Conservation (phyloP, 2,797 vertebrate species). For the Protonibea diacanthus region DNA sequence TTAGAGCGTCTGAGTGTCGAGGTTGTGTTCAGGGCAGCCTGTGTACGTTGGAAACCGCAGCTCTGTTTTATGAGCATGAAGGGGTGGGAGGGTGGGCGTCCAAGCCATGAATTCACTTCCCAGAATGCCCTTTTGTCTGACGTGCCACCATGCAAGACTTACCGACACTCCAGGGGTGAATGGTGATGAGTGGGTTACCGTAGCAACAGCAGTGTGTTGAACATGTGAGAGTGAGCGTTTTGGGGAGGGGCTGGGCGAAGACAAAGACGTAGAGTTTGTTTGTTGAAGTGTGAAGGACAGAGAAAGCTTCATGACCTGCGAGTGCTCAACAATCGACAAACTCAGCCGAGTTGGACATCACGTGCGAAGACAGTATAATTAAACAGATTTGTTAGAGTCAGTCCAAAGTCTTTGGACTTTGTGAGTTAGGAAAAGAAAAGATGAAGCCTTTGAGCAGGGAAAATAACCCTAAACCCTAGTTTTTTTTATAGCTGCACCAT, state of each 20-base stretch:
- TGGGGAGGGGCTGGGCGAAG: neutral
- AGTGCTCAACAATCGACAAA: neutral
- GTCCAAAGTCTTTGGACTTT: too few species aligned
- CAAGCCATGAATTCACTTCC: constrained; percentile 49
- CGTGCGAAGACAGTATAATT: neutral
- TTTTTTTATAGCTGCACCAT: neutral
- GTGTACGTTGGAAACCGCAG: constrained; percentile 21
- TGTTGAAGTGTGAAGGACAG: constrained; percentile 21
- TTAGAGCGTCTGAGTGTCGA: constrained; percentile 9
- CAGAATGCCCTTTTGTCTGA: constrained; percentile 71
- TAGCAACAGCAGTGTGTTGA: constrained; percentile 65
- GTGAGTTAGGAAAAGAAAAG: neutral
- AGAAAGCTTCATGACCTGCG: constrained; percentile 17
- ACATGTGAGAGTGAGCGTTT: constrained; percentile 26
- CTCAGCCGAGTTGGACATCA: neutral
- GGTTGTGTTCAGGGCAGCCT: constrained; percentile 33
- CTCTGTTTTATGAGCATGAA: constrained; percentile 13
- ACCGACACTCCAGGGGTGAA: constrained; percentile 61
- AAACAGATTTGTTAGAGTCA: neutral
- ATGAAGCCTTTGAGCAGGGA: neutral
- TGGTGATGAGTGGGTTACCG: constrained; percentile 62
- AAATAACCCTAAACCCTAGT: neutral
- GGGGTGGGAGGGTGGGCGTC: constrained; percentile 22
- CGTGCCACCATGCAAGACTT: constrained; percentile 67
- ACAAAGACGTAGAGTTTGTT: constrained; percentile 47